Conservation (phyloP, 2,888 invertebrate genomes). For the Netelia fuscicornis region DNA sequence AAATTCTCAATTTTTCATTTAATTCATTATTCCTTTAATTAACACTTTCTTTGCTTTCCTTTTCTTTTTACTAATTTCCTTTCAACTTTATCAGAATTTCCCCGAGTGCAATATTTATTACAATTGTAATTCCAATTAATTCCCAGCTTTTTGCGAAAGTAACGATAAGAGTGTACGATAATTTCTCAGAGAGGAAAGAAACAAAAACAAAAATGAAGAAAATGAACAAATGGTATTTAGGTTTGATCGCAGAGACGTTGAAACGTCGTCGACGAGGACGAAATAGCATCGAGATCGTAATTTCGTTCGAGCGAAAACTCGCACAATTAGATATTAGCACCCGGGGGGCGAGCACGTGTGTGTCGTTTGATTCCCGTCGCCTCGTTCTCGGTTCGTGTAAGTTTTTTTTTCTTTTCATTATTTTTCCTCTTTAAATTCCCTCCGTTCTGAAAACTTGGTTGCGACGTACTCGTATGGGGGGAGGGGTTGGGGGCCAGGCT, state of each 20-base stretch:
- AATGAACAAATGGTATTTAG: background rate
- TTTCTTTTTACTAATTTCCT: too few species aligned
- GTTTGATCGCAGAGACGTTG: background rate
- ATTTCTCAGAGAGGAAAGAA: background rate
- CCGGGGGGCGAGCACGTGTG: constrained; percentile 44
- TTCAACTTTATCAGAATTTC: too few species aligned
- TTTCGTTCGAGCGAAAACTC: constrained; percentile 54
- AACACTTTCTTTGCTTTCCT: too few species aligned
- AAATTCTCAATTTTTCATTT: too few species aligned
- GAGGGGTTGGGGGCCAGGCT: background rate
- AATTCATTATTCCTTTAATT: too few species aligned
- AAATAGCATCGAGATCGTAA: constrained; percentile 32
- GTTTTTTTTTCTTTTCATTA: constrained; percentile 16
- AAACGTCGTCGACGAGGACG: constrained; percentile 10
- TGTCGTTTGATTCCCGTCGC: constrained; percentile 26
- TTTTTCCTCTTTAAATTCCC: background rate
- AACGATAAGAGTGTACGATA: too few species aligned
- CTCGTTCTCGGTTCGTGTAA: constrained; percentile 14
- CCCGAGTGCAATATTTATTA: too few species aligned
- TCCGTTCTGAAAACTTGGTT: background rate
- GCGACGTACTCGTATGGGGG: background rate
- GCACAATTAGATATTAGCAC: constrained; percentile 50
- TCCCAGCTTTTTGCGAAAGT: too few species aligned
- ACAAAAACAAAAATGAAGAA: background rate
- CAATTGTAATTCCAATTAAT: too few species aligned